These are phyloP conservation scores for Hybognathus amarus DNA, from an alignment of 2,797 vertebrate species.

Conservation along the genomic window DNA sequence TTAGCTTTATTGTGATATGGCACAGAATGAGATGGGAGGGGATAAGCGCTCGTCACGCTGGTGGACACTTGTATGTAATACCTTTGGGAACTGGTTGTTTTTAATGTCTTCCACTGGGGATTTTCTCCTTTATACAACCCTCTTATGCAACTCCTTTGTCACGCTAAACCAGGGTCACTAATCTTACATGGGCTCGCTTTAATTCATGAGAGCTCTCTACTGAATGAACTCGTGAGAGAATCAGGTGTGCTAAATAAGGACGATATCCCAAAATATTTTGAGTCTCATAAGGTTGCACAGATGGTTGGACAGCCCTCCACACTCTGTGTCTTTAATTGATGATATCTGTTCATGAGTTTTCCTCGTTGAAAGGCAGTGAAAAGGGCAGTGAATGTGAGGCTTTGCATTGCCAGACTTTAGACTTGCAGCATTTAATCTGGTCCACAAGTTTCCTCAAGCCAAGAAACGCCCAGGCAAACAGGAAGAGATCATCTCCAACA, in stretches of 20 bases:
- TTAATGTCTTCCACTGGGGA: constrained; percentile 15
- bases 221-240: neutral
- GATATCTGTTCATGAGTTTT: neutral
- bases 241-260: neutral
- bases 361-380: too few relatives aligned
- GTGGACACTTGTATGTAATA: constrained; percentile 46
- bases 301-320: neutral
- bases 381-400: neutral
- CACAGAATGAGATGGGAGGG: neutral
- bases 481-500: neutral
- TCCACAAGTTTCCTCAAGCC: neutral
- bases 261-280: neutral
- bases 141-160: constrained; percentile 21
- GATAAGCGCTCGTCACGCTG: constrained; percentile 25
- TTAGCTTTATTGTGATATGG: constrained; percentile 12
- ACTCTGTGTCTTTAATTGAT: neutral
- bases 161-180: neutral
- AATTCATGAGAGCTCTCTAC: neutral
- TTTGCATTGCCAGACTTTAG: neutral
- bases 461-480: neutral
- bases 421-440: neutral
- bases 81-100: constrained; percentile 48
- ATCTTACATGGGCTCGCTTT: neutral
- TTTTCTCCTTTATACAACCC: constrained; percentile 13
- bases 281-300: neutral